Conservation (phyloP, 2,113 vertebrate species). For the Nycticebus coucang region DNA sequence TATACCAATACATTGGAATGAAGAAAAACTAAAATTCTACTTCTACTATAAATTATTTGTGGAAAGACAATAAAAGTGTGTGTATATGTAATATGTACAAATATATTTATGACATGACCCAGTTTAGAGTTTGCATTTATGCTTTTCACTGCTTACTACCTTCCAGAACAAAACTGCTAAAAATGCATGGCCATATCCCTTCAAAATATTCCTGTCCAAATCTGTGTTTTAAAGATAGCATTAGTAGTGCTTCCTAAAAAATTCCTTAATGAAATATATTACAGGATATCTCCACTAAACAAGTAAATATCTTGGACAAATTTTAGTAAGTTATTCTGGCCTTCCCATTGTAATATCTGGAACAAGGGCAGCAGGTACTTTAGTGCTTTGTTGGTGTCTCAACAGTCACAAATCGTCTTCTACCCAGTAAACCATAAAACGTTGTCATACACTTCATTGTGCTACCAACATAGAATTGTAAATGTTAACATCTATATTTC, state of each 20-base stretch:
- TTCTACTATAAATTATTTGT: not conserved
- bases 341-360: not conserved
- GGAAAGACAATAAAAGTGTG: not conserved
- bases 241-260: conserved; percentile 12
- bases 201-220: conserved; percentile 5
- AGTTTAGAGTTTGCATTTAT: not conserved
- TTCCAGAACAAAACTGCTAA: conserved; percentile 3
- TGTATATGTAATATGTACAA: not conserved
- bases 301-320: not conserved
- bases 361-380: not conserved
- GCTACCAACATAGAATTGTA: not conserved
- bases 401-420: not conserved
- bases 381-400: not conserved
- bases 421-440: not conserved
- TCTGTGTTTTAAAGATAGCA: conserved; percentile 25
- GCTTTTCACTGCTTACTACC: not conserved
- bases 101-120: not conserved
- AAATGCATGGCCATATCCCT: not conserved
- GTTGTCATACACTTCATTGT: not conserved
- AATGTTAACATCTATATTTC: conserved; percentile 14
- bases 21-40: conserved; percentile 37
- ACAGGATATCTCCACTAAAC: not conserved
- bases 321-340: not conserved
- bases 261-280: conserved; percentile 16
- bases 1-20: not conserved